A percentile compares a stretch with the other conserved stretches of the same genome.
phyloP scores from a whole-genome alignment of 2,888 invertebrate genomes.

The Habroteleia sp. region DNA sequence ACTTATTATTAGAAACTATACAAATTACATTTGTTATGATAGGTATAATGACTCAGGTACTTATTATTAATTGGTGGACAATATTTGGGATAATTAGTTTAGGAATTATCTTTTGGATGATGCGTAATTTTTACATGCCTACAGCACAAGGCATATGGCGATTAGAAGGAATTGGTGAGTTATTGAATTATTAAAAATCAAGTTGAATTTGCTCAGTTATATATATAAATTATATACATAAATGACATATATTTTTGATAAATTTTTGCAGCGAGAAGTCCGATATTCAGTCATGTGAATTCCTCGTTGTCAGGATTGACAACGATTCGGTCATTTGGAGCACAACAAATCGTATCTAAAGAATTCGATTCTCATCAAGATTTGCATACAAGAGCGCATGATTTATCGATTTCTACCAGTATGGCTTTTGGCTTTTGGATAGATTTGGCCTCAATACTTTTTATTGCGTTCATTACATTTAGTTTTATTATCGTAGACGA shows the following conservation, averaged over 20 bases:
- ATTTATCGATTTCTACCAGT: slow-evolving; percentile 83
- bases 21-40: slow-evolving; percentile 86
- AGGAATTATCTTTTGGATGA: slow-evolving; percentile 84
- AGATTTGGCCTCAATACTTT: slow-evolving; percentile 85
- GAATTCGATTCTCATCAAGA: slow-evolving; percentile 90
- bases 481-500: slow-evolving; percentile 84
- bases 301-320: slow-evolving; percentile 92
- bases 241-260: too few relatives aligned
- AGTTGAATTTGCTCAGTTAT: too few relatives aligned
- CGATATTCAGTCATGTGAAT: slow-evolving; percentile 95
- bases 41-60: slow-evolving; percentile 88
- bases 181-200: too few relatives aligned
- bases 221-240: too few relatives aligned
- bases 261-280: slow-evolving; percentile 88
- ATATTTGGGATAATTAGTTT: slow-evolving; percentile 85
- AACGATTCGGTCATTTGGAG: slow-evolving; percentile 91
- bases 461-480: slow-evolving; percentile 84
- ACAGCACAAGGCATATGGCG: slow-evolving; percentile 89
- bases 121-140: slow-evolving; percentile 86
- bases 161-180: slow-evolving; percentile 82
- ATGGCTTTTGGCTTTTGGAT: slow-evolving; percentile 86
- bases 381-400: slow-evolving; percentile 86
- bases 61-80: slow-evolving; percentile 87
- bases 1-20: slow-evolving; percentile 85
- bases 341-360: slow-evolving; percentile 87